Evolutionary conservation across 2,888 invertebrate genomes (phyloP).

Genomic region (Sminthurinus aureus): DNA sequence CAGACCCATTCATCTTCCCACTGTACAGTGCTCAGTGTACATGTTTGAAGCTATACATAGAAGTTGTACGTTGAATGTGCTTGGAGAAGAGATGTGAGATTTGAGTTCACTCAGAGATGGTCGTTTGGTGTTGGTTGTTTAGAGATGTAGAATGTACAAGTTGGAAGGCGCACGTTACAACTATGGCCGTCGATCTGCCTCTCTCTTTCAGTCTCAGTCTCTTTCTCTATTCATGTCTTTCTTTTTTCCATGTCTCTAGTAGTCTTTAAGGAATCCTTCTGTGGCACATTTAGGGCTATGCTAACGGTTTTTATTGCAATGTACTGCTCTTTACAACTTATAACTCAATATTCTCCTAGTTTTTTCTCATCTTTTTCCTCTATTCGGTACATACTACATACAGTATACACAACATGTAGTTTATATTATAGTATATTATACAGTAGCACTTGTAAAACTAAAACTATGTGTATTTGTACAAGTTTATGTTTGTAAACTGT

Average conservation of each 20-base stretch:
- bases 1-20: neutral
- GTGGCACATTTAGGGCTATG: conserved; percentile 41
- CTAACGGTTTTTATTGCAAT: conserved; percentile 41
- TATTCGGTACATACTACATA: neutral
- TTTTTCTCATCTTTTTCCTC: neutral
- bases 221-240: too few relatives aligned
- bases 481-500: neutral
- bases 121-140: too few relatives aligned
- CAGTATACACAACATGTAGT: neutral
- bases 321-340: conserved; percentile 36
- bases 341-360: conserved; percentile 21
- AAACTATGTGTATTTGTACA: neutral
- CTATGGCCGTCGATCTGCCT: conserved; percentile 26
- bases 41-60: neutral
- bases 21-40: neutral
- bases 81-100: too few relatives aligned
- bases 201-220: too few relatives aligned
- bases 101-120: too few relatives aligned
- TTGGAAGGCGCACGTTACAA: neutral
- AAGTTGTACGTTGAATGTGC: too few relatives aligned
- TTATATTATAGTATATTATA: neutral
- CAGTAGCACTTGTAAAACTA: conserved; percentile 25
- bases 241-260: neutral
- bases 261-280: conserved; percentile 37
- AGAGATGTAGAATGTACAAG: too few relatives aligned